Base-by-base conservation (phyloP, 2,888 invertebrate genomes). In the Erpobdella octoculata region DNA sequence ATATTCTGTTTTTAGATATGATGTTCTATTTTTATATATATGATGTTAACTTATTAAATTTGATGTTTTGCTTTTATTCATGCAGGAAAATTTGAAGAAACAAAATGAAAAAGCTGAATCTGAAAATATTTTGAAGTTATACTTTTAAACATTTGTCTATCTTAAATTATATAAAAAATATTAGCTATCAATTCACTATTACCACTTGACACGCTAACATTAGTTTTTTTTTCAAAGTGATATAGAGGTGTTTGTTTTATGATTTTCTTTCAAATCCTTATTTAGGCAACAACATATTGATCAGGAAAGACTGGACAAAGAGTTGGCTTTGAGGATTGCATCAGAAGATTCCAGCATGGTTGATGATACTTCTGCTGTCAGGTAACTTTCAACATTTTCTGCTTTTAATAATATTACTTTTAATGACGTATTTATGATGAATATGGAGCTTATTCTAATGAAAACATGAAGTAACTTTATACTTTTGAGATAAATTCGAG, bases 291-390 rank as follows among this genome's bases (percentile, higher is more conserved):
- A 91, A 76, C 88, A 89, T 77, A 83, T 92, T 78, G 94, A 96
- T 80, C 95, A 96, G 84, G 96, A 97, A 82, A 87, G 92, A 73
- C 88, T 93, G 74, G 97, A 97, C 85, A 90, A 92, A 82, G 94
- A 96, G 80, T 86, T 97, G 85, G 96, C 96, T 0, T 86, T 93
- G 62, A 87, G 96, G 73, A 86, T 97, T 72, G 95, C 94, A n/a
- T 89, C 89, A 79, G 95, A 86, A 76, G 82, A 81, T 73, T 81
- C 81, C 76, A 81, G 79, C 72, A 79, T 80, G 73, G 82, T 84
- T 62, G 84, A 85, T 72, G 84, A 84, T 68, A 78, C 73, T 12
- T 8, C 58, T 9, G 25, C 64, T 37, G 15, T 36, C 21, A 65
- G 38, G 66, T 65, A 37, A 25, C 2, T n/a, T 8, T n/a, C 21